These are phyloP conservation scores for Gasterosteus nipponicus DNA, from an alignment of 2,113 vertebrate genomes.

Conservation along the genomic window DNA sequence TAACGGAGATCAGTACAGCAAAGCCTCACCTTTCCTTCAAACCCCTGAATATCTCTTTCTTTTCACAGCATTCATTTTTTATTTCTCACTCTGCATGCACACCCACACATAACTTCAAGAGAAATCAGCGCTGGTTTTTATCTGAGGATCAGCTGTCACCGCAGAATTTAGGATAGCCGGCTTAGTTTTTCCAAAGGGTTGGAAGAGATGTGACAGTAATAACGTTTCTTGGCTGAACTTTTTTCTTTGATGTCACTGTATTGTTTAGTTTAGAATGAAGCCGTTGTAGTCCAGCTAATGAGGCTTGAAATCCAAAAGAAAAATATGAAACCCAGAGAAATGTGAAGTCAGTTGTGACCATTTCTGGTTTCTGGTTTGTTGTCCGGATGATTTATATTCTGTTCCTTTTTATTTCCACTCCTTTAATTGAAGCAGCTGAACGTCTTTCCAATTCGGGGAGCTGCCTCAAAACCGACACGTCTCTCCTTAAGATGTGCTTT, in stretches of 20 bases:
- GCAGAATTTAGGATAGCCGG: constrained; percentile 10
- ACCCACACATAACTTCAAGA: constrained; percentile 35
- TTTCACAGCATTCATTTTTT: constrained; percentile 33
- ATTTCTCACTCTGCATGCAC: constrained; percentile 29
- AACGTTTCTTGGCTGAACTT: not conserved
- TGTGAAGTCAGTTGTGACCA: not conserved
- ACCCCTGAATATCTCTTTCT: constrained; percentile 3
- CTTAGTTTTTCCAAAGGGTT: constrained; percentile 2
- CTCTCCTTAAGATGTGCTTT: not conserved
- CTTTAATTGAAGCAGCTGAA: not conserved
- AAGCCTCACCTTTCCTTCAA: constrained; percentile 19
- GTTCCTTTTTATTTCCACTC: not conserved
- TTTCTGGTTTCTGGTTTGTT: not conserved
- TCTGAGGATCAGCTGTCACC: constrained; percentile 37
- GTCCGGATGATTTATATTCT: constrained; percentile 1
- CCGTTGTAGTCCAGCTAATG: not conserved
- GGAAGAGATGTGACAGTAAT: not conserved
- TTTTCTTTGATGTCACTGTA: not conserved
- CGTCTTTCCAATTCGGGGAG: not conserved
- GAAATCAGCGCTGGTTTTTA: constrained; percentile 33
- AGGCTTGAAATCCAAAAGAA: constrained; percentile 5
- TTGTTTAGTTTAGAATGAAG: not conserved
- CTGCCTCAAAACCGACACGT: not conserved
- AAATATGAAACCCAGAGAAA: not conserved
- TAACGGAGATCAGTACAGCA: not conserved